Evolutionary conservation across 2,113 vertebrate species (phyloP), one percentile per base, ranked within the genome.

Genomic region (Pangasianodon hypophthalmus): DNA sequence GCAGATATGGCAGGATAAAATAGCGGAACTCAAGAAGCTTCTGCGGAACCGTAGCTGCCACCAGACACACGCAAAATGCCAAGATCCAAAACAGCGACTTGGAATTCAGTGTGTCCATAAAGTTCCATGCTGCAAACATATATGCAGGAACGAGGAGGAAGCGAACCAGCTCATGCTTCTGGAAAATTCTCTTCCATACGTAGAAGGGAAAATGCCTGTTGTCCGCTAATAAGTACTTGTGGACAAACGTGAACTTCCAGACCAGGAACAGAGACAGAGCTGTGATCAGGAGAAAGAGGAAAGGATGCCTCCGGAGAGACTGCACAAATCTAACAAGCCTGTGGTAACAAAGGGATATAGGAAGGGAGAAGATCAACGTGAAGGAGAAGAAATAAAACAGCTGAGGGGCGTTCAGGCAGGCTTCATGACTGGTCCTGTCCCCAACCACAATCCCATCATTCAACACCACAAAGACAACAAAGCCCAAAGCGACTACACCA

Each of bases 121-220:
- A 97, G 92, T 94, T 97, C 98, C 98, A 99, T 10, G 94, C 97
- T 44, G 98, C 96, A 79, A 98, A 98, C 37, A 99, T 52, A 91
- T 99, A 99, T 0, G 90, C 94, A 0, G 98, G 98, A 54, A 98
- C 95, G 52, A 99, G 94, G n/a, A 97, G 29, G 71, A 97, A 99
- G 87, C 96, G 97, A 6, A 97, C 93, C 89, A 97, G 90, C n/a
- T 96, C 94, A 0, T 99, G 97, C 91, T 93, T 96, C 90, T 98
- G 97, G 93, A 97, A 97, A n/a, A 99, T 84, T 91, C 96, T 96
- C 56, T 96, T 97, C 98, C 98, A 99, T 48, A 99, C 95, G 32
- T 99, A 99, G 92, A 99, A 99, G 0, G 97, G 96, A 86, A 97
- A 99, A 90, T 99, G 98, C 50, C 98, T 96, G 94, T 99, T 99